Base-by-base conservation (phyloP, 2,797 vertebrate species). In the Rhinophrynus dorsalis region DNA sequence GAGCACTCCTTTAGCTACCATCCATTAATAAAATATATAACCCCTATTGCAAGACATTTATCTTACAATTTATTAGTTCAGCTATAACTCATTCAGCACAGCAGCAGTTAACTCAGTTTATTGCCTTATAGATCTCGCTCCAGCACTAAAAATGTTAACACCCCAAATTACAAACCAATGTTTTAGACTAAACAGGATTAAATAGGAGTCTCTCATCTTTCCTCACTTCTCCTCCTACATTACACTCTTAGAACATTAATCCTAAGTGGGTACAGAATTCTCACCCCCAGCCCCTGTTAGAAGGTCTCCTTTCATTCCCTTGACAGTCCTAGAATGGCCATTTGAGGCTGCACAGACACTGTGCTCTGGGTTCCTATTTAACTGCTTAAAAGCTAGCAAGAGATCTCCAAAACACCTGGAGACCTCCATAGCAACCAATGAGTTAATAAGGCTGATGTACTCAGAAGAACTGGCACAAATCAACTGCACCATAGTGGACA, bases 121-220 rank as follows among this genome's bases (percentile, higher is more conserved):
- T 13, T 17, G 1, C 3, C 10, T 32, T 56, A 5, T 10, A 20
- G 5, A 21, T 23, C 33, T 13, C 55, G 11, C 47, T 40, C 13
- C 8, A 26, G 13, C 5, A 13, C 18, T 13, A 12, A 40, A 26
- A 24, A 2, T 12, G 10, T 58, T 58, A 40, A 42, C 4, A 17
- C 21, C 37, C 1, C 35, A 17, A 26, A 18, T 17, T 45, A 13
- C 20, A 66, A 56, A 33, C 8, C 10, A 11, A 11, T 5, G 20
- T 17, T 57, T 47, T 27, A 67, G 64, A 67, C 64, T 67, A 67
- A 67, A 57, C 52, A 65, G 38, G 37, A 54, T 32, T n/a, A 42
- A 51, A 18, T 5, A 13, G 7, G 9, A 55, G 51, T 55, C 20
- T 37, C n/a, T 38, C 26, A 54, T 50, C 48, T 52, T 54, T 50